Evolutionary conservation across 1,140 invertebrate species (phyloP), one percentile per base, ranked within the genome.

Genomic region (Drosophila takahashii): DNA sequence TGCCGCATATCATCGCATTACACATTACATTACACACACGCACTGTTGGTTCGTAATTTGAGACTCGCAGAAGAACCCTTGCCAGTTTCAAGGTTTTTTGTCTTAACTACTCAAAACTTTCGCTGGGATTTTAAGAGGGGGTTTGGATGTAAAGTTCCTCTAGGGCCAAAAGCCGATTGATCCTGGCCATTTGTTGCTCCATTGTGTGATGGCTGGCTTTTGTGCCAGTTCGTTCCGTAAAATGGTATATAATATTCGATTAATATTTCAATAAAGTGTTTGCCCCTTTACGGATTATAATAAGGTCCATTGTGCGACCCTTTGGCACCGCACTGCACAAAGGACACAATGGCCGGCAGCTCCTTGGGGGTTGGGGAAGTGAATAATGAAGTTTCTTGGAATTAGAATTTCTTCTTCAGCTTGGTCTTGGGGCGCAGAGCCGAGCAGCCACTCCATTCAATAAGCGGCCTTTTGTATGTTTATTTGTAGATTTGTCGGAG

Each of bases 191-290:
- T 67, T 67, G 59, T 53, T 57, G 53, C 37, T 26, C 44, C 54
- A 54, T 78, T 66, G 76, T 56, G 50, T 36, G 65, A 37, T 11
- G 47, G 42, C 42, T 39, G 47, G 54, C 57, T 60, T 60, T 74
- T 74, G 48, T 83, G 52, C 42, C 44, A 29, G n/a, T 42, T 22
- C 22, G 29, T 8, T 36, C 59, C 54, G 56, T 58, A 81, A 78
- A 66, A 78, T 78, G 79, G 70, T 64, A 81, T 81, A 87, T 83
- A 87, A 79, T 77, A 80, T 84, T 87, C 79, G 83, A 77, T 87
- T 84, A 89, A 87, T 87, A 84, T 87, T 89, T 79, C 77, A 89
- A 87, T 87, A 87, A 87, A 89, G 70, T 89, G 67, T 70, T 69
- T 85, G 67, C 44, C 66, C 66, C 76, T 73, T 79, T 79, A 77